Base-by-base conservation (phyloP, 2,888 invertebrate species). In the Leptothorax acervorum region DNA sequence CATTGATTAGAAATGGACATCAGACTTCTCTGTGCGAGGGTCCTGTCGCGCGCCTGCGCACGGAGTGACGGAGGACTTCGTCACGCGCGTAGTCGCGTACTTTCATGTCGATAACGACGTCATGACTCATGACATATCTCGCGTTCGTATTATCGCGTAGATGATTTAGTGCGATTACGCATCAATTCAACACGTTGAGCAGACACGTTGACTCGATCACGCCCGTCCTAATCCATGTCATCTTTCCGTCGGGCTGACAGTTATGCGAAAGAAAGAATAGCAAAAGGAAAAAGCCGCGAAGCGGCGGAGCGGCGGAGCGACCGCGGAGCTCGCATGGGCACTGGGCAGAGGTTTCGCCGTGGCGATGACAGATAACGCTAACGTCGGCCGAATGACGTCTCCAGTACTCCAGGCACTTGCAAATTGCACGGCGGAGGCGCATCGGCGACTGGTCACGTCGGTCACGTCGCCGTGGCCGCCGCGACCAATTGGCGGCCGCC, bases 371-470 rank as follows among this genome's bases (percentile, higher is more conserved):
- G 89, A 84, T 79, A 76, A 75, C 87, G n/a, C 53, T 9, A 23
- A 0, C 68, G 71, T 85, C 78, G 60, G 45, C 66, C 82, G 55
- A 86, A 85, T 85, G 85, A 83, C 87, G 86, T 86, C 23, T 23
- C 23, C 23, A 23, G 23, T 23, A 23, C 23, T 23, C 23, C 23
- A 23, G 23, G 23, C 23, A 23, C 23, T 23, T 23, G 23, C 23
- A 23, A 23, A 23, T 45, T 83, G 6, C 71, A 63, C 68, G 78
- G 48, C 48, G 60, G 70, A 60, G 39, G 79, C 85, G 78, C 71
- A 73, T 73, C 84, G 79, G 85, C 78, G 75, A 75, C 12, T 23
- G 55, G 86, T 90, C 89, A 90, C 87, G 90, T 90, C 90, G 85
- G 86, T 90, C 89, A 90, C 87, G 90, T 90, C 90, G 85, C 65